Conservation (phyloP, 2,113 vertebrate species). For the Zapornia atra region DNA sequence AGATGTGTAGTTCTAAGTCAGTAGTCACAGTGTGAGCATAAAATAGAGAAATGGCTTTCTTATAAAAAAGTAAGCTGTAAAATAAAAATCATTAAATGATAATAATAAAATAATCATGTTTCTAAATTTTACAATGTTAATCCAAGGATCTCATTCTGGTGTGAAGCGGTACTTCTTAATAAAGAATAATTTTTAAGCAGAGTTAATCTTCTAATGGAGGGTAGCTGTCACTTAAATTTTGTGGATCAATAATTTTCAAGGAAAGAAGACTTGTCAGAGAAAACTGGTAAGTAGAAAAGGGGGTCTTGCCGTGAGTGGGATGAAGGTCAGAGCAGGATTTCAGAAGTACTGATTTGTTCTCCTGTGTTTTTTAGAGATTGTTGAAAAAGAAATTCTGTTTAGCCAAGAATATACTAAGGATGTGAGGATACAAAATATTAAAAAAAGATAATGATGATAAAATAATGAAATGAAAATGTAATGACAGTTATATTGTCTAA, state of each 20-base stretch:
- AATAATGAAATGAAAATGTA: neutral
- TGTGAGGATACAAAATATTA: neutral
- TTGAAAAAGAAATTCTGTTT: neutral
- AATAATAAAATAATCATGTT: conserved; percentile 52
- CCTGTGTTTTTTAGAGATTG: neutral
- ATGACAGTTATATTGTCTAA: neutral
- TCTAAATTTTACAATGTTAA: conserved; percentile 64
- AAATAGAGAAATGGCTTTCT: conserved; percentile 13
- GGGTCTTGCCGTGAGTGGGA: neutral
- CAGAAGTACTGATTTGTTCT: neutral
- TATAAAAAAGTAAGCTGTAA: conserved; percentile 32
- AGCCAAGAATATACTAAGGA: neutral
- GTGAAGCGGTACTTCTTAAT: conserved; percentile 30
- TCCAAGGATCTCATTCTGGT: conserved; percentile 56
- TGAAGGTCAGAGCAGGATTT: conserved; percentile 34
- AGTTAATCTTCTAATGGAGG: conserved; percentile 55
- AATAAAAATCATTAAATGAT: conserved; percentile 64
- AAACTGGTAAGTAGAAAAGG: neutral
- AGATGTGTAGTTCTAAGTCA: conserved; percentile 19
- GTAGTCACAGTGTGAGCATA: neutral
- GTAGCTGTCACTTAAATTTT: conserved; percentile 57
- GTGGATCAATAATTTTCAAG: conserved; percentile 1
- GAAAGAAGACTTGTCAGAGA: conserved; percentile 12
- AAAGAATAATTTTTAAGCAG: conserved; percentile 43
- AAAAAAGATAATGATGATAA: neutral